A percentile compares a stretch with the other conserved stretches of the same genome.
phyloP scores from a whole-genome alignment of 2,888 invertebrate species.

The Spodoptera picta region DNA sequence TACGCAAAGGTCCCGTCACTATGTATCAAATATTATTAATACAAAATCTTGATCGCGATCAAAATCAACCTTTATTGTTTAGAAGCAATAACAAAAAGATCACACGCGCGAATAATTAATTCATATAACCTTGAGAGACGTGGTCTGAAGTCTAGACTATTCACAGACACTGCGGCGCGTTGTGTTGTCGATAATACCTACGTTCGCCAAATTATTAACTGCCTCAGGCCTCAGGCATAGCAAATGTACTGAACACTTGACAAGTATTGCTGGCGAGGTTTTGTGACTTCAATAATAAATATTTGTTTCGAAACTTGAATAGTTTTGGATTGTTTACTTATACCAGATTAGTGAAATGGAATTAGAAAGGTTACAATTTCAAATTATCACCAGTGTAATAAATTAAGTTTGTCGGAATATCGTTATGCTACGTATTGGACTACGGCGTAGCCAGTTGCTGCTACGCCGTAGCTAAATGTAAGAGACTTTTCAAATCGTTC shows the following conservation, averaged over 20 bases:
- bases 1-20: no score
- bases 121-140: slow-evolving; percentile 22
- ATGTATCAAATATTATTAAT: no score
- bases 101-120: slow-evolving; percentile 36
- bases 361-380: neutral
- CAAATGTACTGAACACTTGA: slow-evolving; percentile 26
- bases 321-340: slow-evolving; percentile 35
- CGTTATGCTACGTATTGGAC: no score
- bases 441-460: no score
- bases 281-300: slow-evolving; percentile 28
- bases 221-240: slow-evolving; percentile 17
- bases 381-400: neutral
- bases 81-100: slow-evolving; percentile 21
- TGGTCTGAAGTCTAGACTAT: slow-evolving; percentile 32
- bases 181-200: slow-evolving; percentile 16
- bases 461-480: neutral
- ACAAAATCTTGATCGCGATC: slow-evolving; percentile 8
- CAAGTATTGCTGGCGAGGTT: slow-evolving; percentile 39
- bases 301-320: slow-evolving; percentile 36
- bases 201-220: slow-evolving; percentile 37
- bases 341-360: neutral
- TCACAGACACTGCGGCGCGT: slow-evolving; percentile 19
- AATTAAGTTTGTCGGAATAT: neutral
- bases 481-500: no score
- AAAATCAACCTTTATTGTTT: slow-evolving; percentile 30